Percentiles rank a stretch among this genome's conserved stretches.
These are phyloP conservation scores for Capromys pilorides DNA, from an alignment of 2,797 vertebrate genomes.

Conservation along the genomic window DNA sequence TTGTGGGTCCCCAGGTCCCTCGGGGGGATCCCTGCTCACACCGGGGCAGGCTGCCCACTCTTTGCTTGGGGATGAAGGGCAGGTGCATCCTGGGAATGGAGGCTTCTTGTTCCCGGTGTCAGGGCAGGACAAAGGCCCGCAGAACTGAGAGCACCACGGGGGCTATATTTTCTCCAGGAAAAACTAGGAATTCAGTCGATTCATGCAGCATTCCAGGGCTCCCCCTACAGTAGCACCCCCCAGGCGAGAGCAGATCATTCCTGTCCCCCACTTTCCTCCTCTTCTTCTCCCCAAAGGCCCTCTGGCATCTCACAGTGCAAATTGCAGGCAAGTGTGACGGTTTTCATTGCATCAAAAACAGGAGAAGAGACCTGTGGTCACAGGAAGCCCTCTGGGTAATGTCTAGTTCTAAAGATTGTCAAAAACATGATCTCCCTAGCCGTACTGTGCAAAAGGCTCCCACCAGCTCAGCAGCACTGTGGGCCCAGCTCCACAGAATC, in stretches of 20 bases:
- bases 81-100: not conserved
- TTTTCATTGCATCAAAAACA: not conserved
- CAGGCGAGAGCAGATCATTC: rapidly evolving
- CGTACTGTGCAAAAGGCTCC: not conserved
- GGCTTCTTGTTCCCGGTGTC: rapidly evolving
- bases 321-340: not conserved
- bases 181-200: not conserved
- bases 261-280: not conserved
- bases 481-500: rapidly evolving
- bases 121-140: not conserved
- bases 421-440: not conserved
- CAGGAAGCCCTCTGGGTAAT: not conserved
- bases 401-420: not conserved
- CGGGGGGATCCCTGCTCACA: rapidly evolving
- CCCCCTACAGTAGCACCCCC: not conserved
- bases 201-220: rapidly evolving
- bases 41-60: too few relatives aligned
- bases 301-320: not conserved
- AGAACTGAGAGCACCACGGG: rapidly evolving
- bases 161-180: not conserved
- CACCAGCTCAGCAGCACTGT: not conserved
- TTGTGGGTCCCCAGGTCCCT: rapidly evolving
- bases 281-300: not conserved
- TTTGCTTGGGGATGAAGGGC: not conserved
- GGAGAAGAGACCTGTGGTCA: not conserved